These are phyloP conservation scores for Caenorhabditis sp. DNA, from an alignment of 2,888 invertebrate genomes.

Conservation along the genomic window DNA sequence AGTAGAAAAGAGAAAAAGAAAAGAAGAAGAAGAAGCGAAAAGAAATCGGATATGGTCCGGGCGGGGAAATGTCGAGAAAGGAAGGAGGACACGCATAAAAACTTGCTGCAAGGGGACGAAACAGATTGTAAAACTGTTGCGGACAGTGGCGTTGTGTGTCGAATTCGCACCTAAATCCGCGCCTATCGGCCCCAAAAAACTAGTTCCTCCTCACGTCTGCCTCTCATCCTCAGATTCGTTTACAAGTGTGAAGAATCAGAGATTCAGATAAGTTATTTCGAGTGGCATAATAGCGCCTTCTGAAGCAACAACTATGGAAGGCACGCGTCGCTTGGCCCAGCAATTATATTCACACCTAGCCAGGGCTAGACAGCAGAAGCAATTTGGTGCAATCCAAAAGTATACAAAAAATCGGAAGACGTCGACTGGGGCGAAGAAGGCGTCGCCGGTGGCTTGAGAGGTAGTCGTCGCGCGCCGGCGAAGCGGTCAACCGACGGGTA, in stretches of 20 bases:
- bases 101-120: conserved; percentile 32
- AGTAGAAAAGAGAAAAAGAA: conserved; percentile 2
- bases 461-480: background rate
- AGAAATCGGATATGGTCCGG: conserved; percentile 58
- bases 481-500: conserved; percentile 54
- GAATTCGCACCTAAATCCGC: conserved; percentile 40
- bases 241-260: conserved; percentile 17
- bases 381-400: conserved; percentile 35
- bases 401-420: conserved; percentile 44
- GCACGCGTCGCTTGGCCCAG: conserved; percentile 1
- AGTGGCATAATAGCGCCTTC: conserved; percentile 18
- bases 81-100: conserved; percentile 27
- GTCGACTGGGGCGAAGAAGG: background rate
- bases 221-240: background rate
- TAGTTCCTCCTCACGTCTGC: conserved; percentile 26
- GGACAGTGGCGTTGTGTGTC: conserved; percentile 14
- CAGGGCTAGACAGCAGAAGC: conserved; percentile 13
- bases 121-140: conserved; percentile 55
- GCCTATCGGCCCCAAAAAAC: conserved; percentile 13
- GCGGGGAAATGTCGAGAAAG: conserved; percentile 20
- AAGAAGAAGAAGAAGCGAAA: conserved; percentile 24
- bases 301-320: background rate
- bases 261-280: background rate
- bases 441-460: background rate
- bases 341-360: conserved; percentile 45